Percentiles rank a stretch among this genome's conserved stretches.
Conservation (phyloP, 2,888 invertebrate genomes). For the Ophioninae sp. region DNA sequence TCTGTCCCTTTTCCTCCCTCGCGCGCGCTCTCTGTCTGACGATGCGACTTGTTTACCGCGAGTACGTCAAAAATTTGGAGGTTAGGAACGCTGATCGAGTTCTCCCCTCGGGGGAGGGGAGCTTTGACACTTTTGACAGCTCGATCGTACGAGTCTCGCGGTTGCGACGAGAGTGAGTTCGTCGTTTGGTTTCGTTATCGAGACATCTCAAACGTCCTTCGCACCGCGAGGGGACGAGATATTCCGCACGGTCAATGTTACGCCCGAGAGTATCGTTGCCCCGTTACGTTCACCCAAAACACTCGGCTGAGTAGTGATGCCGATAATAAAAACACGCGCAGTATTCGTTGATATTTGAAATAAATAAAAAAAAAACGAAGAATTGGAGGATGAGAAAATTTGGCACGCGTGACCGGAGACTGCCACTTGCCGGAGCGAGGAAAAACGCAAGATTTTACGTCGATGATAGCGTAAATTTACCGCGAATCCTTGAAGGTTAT, state of each 20-base stretch:
- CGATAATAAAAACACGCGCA: background rate
- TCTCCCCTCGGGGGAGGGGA: background rate
- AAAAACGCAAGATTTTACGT: conserved; percentile 22
- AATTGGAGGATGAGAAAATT: conserved; percentile 2
- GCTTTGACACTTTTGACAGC: conserved; percentile 19
- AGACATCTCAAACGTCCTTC: conserved; percentile 10
- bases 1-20: background rate
- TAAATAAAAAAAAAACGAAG: background rate
- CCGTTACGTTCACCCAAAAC: conserved; percentile 34
- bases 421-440: conserved; percentile 45
- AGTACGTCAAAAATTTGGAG: conserved; percentile 54
- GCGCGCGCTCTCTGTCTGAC: background rate
- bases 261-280: conserved; percentile 29
- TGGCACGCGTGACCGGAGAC: conserved; percentile 29
- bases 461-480: background rate
- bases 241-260: background rate
- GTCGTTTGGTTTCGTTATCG: background rate
- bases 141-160: conserved; percentile 17
- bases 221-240: background rate
- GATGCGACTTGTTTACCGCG: conserved; percentile 23
- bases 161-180: conserved; percentile 1
- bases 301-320: background rate
- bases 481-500: background rate
- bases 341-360: background rate
- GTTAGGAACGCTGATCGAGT: conserved; percentile 35